A percentile compares a stretch with the other conserved stretches of the same genome.
Evolutionary conservation across 2,888 invertebrate genomes (phyloP).

Genomic region (Stenolophus ochropezus): DNA sequence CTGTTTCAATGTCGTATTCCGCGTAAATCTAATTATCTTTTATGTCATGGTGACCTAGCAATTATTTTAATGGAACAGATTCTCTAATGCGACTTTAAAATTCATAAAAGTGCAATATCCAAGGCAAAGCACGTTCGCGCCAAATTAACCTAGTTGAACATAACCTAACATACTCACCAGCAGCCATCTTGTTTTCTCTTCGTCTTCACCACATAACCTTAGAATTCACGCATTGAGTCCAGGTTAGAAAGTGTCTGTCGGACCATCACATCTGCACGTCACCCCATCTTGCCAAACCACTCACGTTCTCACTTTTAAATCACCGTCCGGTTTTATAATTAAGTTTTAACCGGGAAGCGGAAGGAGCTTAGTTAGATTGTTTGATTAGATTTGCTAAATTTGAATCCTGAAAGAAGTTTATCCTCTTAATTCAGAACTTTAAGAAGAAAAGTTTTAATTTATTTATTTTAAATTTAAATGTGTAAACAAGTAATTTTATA

Average conservation of each 20-base stretch:
- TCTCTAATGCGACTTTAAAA: neutral
- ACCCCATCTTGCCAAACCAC: slow-evolving; percentile 45
- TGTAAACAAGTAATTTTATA: neutral
- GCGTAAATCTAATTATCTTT: neutral
- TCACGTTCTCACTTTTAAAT: slow-evolving; percentile 52
- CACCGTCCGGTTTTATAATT: slow-evolving; percentile 27
- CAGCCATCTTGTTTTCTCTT: slow-evolving; percentile 46
- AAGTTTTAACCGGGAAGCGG: slow-evolving; percentile 16
- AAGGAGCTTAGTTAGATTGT: slow-evolving; percentile 13
- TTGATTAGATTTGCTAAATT: slow-evolving; percentile 7
- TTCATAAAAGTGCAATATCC: neutral
- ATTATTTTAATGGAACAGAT: neutral
- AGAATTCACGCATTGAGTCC: slow-evolving; percentile 45
- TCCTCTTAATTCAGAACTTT: neutral
- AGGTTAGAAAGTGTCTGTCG: slow-evolving; percentile 21
- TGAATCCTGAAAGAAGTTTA: slow-evolving; percentile 10
- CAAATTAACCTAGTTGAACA: neutral
- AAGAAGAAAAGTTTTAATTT: neutral
- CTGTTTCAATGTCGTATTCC: neutral
- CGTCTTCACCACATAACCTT: slow-evolving; percentile 26
- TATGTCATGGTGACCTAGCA: neutral
- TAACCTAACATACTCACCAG: slow-evolving; percentile 43
- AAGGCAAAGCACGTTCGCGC: neutral
- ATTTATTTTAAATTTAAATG: neutral
- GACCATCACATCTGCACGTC: slow-evolving; percentile 10